These are phyloP conservation scores for Daboia siamensis DNA, from an alignment of 2,113 vertebrate genomes.

Conservation along the genomic window DNA sequence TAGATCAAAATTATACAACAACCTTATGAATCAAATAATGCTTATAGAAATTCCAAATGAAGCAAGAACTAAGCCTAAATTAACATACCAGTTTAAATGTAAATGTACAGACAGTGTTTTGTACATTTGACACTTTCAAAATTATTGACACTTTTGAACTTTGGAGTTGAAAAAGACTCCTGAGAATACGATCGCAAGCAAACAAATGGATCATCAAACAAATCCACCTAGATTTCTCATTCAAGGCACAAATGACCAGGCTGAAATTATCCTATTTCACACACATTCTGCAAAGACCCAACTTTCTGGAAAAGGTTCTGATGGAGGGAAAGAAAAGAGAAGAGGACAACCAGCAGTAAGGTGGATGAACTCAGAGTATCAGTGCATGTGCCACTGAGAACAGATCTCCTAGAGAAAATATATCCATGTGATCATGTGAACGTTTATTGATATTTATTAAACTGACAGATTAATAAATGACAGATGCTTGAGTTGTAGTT, in stretches of 20 bases:
- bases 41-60: neutral
- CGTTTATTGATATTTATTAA: neutral
- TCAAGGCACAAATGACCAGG: neutral
- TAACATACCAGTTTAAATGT: neutral
- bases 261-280: neutral
- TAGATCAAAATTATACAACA: neutral
- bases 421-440: neutral
- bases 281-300: neutral
- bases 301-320: neutral
- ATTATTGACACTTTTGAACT: neutral
- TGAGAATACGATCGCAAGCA: neutral
- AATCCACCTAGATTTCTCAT: neutral
- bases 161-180: neutral
- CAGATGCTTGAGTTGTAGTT: neutral
- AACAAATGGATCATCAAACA: neutral
- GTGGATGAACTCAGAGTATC: neutral
- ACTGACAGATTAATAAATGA: neutral
- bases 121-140: neutral
- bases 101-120: neutral
- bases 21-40: neutral
- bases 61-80: neutral
- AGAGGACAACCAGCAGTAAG: neutral
- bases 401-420: neutral
- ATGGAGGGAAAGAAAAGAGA: neutral
- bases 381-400: rapidly evolving